phyloP scores from a whole-genome alignment of 1,140 invertebrate species.

The Eurosta solidaginis region DNA sequence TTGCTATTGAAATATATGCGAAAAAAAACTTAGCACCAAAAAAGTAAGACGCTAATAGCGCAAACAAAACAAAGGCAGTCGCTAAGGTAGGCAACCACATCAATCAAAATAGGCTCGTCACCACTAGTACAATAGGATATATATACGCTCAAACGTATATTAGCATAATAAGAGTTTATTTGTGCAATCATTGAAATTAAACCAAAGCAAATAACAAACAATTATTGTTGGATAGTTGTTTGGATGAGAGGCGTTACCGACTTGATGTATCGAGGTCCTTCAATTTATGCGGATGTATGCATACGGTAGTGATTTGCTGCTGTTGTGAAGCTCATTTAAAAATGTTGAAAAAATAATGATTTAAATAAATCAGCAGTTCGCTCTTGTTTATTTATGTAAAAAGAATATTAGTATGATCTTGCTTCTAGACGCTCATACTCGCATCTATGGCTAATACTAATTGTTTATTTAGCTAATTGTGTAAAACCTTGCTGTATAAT shows the following conservation, averaged over 20 bases:
- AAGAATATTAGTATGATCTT: neutral
- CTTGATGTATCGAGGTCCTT: conserved; percentile 13
- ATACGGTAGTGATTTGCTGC: neutral
- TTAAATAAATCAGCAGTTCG: neutral
- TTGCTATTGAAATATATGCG: neutral
- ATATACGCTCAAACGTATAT: neutral
- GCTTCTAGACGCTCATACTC: neutral
- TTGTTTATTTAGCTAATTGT: conserved; percentile 38
- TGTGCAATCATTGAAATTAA: neutral
- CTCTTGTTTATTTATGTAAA: neutral
- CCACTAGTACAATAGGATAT: neutral
- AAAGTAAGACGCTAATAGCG: neutral
- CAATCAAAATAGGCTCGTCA: conserved; percentile 12
- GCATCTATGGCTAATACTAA: conserved; percentile 26
- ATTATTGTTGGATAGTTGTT: neutral
- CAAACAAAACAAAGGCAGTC: neutral
- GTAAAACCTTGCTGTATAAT: conserved; percentile 33
- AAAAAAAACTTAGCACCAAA: neutral
- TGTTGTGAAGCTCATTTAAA: too few relatives aligned
- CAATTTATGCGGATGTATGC: conserved; percentile 12
- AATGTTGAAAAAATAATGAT: neutral
- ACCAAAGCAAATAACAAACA: conserved; percentile 6
- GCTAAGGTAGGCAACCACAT: neutral
- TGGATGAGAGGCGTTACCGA: neutral
- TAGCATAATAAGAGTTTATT: neutral